Percentiles rank a stretch among this genome's conserved stretches.
Conservation (phyloP, 2,113 vertebrate species). For the Haemorhous mexicanus region DNA sequence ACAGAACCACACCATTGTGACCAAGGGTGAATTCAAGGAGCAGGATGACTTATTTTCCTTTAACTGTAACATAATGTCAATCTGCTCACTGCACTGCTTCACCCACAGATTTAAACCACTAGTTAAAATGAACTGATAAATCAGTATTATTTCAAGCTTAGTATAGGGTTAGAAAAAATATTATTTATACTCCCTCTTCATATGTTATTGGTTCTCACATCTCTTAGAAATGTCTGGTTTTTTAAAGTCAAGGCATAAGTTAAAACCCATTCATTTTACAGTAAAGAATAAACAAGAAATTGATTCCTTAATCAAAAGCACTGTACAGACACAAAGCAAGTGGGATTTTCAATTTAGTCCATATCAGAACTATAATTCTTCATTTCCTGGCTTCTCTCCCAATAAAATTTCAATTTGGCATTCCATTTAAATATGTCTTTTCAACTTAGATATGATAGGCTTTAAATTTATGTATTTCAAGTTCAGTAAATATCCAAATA, state of each 20-base stretch:
- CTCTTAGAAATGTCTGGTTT: neutral
- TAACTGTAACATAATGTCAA: accelerated
- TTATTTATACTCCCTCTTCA: neutral
- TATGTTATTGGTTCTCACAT: neutral
- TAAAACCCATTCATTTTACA: neutral
- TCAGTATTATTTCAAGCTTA: neutral
- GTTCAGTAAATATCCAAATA: neutral
- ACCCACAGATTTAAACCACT: neutral
- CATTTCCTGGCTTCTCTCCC: neutral
- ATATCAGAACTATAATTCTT: neutral
- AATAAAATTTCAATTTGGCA: neutral
- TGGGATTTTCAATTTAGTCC: neutral
- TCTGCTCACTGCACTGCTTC: accelerated
- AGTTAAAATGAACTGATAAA: neutral
- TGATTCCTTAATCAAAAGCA: neutral
- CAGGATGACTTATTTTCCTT: accelerated
- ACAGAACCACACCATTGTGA: neutral
- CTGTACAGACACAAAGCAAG: neutral
- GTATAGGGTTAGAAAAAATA: neutral
- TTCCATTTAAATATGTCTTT: neutral
- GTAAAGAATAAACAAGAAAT: neutral
- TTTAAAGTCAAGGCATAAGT: neutral
- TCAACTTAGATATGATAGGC: neutral
- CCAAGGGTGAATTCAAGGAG: neutral
- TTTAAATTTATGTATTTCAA: neutral